Percentiles rank a stretch among this genome's conserved stretches.
Evolutionary conservation across 2,888 invertebrate species (phyloP).

Genomic region (Latrodectus hesperus): DNA sequence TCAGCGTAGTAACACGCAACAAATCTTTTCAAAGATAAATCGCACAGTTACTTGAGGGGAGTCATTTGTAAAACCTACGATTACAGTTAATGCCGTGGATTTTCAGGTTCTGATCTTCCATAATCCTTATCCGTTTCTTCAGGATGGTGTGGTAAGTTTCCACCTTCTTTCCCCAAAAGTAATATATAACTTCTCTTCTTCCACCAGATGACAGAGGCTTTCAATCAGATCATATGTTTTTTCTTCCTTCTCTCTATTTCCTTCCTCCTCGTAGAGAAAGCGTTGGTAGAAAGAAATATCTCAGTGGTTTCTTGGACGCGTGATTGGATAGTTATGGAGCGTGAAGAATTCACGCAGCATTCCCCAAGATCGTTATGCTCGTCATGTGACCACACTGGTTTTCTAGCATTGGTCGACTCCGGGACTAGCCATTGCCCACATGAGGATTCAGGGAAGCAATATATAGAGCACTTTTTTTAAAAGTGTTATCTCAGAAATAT

Average conservation of each 20-base stretch:
- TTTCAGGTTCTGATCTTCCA: neutral
- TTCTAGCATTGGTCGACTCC: constrained; percentile 30
- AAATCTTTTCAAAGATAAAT: constrained; percentile 2
- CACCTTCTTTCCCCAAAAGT: constrained; percentile 21
- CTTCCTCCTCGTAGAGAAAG: neutral
- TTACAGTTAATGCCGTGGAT: neutral
- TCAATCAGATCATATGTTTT: constrained; percentile 45
- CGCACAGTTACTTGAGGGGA: neutral
- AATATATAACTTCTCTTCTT: constrained; percentile 49
- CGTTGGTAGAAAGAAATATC: constrained; percentile 32
- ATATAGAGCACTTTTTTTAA: constrained; percentile 23
- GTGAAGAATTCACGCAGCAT: constrained; percentile 50
- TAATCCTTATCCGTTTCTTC: constrained; percentile 21
- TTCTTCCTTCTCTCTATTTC: neutral
- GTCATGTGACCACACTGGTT: constrained; percentile 51
- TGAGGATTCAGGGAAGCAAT: constrained; percentile 42
- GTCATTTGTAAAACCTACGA: constrained; percentile 1
- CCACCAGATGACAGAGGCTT: constrained; percentile 57
- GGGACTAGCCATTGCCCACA: constrained; percentile 32
- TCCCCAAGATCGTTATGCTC: constrained; percentile 50
- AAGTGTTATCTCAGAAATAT: neutral
- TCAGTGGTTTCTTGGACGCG: constrained; percentile 37
- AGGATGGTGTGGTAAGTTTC: constrained; percentile 8
- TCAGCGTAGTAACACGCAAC: neutral
- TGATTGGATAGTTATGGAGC: constrained; percentile 61